Evolutionary conservation across 2,113 vertebrate species (phyloP), one percentile per base, ranked within the genome.

Genomic region (Sinocyclocheilus rhinocerous): DNA sequence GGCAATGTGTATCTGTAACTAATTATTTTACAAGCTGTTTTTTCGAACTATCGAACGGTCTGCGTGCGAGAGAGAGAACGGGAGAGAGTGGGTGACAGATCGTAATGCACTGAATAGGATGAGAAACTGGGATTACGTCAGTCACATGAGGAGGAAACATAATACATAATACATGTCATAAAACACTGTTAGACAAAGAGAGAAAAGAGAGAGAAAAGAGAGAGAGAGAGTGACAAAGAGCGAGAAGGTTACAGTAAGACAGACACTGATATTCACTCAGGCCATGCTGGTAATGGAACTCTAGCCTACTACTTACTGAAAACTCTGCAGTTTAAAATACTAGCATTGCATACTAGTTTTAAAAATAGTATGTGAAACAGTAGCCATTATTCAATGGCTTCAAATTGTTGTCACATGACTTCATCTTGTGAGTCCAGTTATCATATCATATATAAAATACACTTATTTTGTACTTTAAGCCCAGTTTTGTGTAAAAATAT

Each of bases 111-210:
- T 77, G 77, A 22, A 85, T 78, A 76, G 84, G 88, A 89, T 78
- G 63, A 88, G 91, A 92, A 93, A 90, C 81, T 88, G 83, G 90
- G 88, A 92, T 92, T 90, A 92, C 90, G 93, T 93, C 92, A 93
- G 90, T 86, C 87, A 89, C 90, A 61, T 57, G 69, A 84, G 83
- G 48, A 89, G 45, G 45, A 93, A 94, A 95, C 86, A 82, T 70
- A 93, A 95, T 92, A 92, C 84, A 13, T n/a, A n/a, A n/a, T n/a
- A n/a, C n/a, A n/a, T 87, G 65, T 80, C 86, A 84, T 61, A 86
- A 86, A 65, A 61, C 69, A 75, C 57, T 59, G 87, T 59, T 5
- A 70, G 86, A 70, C 70, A 85, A 77, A 78, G 65, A 55, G 45
- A 59, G 29, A 82, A 52, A 26, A 33, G 11, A 78, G 65, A 55